These are phyloP conservation scores for Hymenopus coronatus DNA, from an alignment of 2,888 invertebrate genomes.

Conservation along the genomic window DNA sequence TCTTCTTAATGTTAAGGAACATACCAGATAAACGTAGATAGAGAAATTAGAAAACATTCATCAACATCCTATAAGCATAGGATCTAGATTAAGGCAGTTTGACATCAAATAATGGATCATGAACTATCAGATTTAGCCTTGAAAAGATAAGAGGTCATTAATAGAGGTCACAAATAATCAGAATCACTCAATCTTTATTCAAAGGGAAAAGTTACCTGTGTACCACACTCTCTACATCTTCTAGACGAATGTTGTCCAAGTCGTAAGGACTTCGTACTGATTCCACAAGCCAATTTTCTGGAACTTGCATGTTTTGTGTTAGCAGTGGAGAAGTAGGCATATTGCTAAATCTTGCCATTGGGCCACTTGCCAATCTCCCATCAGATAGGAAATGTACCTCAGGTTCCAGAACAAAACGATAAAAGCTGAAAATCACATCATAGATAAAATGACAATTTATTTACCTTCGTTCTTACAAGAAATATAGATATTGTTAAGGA, in stretches of 20 bases:
- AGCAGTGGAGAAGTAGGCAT: constrained; percentile 89
- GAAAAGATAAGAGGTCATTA: no score
- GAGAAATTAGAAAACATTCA: no score
- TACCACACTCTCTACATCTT: constrained; percentile 85
- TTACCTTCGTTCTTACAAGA: no score
- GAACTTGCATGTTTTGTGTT: constrained; percentile 84
- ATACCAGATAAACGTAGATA: no score
- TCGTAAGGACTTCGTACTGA: constrained; percentile 90
- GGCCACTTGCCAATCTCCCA: constrained; percentile 69
- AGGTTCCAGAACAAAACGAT: constrained; percentile 61
- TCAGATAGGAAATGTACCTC: constrained; percentile 76
- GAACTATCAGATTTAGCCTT: no score
- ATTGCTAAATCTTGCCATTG: constrained; percentile 80
- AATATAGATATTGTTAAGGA: no score
- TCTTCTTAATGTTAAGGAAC: no score
- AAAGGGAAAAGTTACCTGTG: constrained; percentile 59
- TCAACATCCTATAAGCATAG: no score
- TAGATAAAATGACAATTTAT: constrained; percentile 58
- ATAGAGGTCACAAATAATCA: no score
- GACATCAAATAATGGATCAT: no score
- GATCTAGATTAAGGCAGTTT: no score
- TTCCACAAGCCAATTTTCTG: constrained; percentile 95
- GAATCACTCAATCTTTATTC: not conserved
- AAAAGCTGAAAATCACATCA: constrained; percentile 6
- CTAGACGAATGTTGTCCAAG: constrained; percentile 93